These are phyloP conservation scores for Phalloptychus januarius DNA, from an alignment of 2,797 vertebrate species.

Conservation along the genomic window DNA sequence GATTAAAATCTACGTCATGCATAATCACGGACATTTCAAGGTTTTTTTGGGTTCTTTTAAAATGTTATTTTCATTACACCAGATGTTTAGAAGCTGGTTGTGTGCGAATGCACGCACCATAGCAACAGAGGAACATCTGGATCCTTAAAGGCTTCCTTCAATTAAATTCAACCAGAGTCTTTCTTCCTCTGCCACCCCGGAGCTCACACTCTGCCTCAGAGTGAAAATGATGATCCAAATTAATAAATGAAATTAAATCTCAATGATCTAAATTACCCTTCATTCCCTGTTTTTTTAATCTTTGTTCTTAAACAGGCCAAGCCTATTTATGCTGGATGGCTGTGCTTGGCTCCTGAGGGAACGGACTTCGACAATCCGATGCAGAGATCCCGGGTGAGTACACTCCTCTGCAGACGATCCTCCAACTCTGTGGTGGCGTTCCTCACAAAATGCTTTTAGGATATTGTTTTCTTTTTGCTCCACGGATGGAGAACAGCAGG, in stretches of 20 bases:
- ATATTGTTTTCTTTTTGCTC: not conserved
- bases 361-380: slow-evolving; percentile 89
- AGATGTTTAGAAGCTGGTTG: slow-evolving; percentile 18
- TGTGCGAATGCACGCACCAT: slow-evolving; percentile 33
- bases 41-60: not conserved
- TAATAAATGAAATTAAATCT: no score
- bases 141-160: slow-evolving; percentile 37
- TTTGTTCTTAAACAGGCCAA: slow-evolving; percentile 80
- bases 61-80: not conserved
- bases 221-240: no score
- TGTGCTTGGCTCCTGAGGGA: slow-evolving; percentile 87
- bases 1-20: no score
- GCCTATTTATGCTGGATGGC: slow-evolving; percentile 87
- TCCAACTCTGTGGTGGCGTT: not conserved
- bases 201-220: slow-evolving; percentile 32
- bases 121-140: slow-evolving; percentile 66
- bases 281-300: slow-evolving; percentile 49
- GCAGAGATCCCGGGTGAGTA: slow-evolving; percentile 85
- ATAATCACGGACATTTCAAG: no score
- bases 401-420: not conserved
- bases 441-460: not conserved
- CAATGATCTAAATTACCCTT: slow-evolving; percentile 70
- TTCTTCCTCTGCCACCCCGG: slow-evolving; percentile 21
- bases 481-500: not conserved
- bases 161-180: slow-evolving; percentile 14